Evolutionary conservation across 1,140 invertebrate species (phyloP).

Genomic region (Drosophila gunungcola): DNA sequence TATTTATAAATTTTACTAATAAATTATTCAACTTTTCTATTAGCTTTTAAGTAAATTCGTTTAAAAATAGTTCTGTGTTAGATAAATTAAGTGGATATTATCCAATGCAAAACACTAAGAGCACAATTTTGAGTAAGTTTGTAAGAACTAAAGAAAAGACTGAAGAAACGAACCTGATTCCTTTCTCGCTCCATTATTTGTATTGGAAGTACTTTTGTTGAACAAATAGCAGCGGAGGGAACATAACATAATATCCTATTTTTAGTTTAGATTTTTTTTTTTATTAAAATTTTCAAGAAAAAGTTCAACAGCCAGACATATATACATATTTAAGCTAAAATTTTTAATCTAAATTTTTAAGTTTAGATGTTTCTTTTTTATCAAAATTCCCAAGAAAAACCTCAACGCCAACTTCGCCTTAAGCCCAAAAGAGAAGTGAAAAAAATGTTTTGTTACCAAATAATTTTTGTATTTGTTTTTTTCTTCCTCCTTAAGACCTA

Average conservation of each 20-base stretch:
- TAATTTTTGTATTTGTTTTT: conserved; percentile 23
- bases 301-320: no score
- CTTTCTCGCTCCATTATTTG: neutral
- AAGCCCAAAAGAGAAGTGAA: neutral
- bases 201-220: neutral
- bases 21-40: no score
- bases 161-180: conserved; percentile 3
- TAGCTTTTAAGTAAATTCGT: no score
- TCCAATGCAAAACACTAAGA: neutral
- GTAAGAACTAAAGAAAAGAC: neutral
- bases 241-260: no score
- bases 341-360: neutral
- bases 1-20: no score
- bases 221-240: no score
- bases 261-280: no score
- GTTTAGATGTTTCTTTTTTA: neutral
- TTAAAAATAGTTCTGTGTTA: no score
- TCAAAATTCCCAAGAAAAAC: conserved; percentile 5
- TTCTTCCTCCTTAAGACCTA: conserved; percentile 36
- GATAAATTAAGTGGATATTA: no score
- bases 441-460: conserved; percentile 17
- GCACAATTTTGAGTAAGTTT: neutral
- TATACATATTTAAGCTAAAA: no score
- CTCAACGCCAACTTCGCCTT: no score
- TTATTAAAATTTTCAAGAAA: no score